phyloP scores from a whole-genome alignment of 2,888 invertebrate genomes.

The Sepioteuthis lessoniana region DNA sequence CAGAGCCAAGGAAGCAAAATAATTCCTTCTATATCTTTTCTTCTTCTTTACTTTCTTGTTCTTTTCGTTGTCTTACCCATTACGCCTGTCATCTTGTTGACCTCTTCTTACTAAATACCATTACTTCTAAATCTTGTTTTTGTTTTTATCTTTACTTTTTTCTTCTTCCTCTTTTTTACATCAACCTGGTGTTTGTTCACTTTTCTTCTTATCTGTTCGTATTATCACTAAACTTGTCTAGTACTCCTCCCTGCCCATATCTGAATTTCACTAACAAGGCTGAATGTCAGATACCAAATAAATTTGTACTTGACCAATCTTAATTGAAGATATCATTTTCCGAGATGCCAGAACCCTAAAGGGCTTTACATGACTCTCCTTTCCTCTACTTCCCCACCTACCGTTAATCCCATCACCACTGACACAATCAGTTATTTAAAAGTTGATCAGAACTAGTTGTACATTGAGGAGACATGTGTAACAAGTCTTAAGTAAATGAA shows the following conservation, averaged over 20 bases:
- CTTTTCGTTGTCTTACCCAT: not conserved
- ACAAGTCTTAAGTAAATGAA: not conserved
- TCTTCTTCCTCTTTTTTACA: not conserved
- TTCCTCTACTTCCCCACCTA: not conserved
- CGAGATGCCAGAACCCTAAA: conserved; percentile 33
- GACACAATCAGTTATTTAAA: not conserved
- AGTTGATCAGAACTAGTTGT: not conserved
- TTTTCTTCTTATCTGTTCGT: not conserved
- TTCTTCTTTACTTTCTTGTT: no score
- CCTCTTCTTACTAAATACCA: not conserved
- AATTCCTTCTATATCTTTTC: no score
- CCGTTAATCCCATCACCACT: not conserved
- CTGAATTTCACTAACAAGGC: conserved; percentile 23
- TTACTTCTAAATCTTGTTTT: no score
- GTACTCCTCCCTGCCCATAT: not conserved
- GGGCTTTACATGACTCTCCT: not conserved
- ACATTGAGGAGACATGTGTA: not conserved
- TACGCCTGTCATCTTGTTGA: not conserved
- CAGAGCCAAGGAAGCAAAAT: no score
- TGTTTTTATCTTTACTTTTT: no score
- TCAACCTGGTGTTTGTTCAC: conserved; percentile 11
- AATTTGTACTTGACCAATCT: conserved; percentile 23
- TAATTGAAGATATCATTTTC: not conserved
- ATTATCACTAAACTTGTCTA: not conserved
- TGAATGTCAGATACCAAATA: conserved; percentile 33